Base-by-base conservation (phyloP, 1,140 invertebrate species). In the Anoplophora glabripennis region DNA sequence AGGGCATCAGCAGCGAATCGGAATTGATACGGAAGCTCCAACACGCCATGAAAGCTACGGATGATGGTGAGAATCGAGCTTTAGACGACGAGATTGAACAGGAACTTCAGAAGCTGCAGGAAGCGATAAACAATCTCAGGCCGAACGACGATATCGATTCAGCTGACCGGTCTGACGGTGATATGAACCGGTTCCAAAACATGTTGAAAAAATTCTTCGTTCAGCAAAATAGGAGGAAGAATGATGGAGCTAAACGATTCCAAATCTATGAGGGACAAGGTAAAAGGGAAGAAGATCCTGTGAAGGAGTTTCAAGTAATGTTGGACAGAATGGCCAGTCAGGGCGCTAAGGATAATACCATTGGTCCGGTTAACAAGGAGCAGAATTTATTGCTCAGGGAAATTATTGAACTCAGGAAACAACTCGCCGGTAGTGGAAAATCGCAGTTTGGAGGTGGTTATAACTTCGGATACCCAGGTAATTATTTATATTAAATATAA, bases 111-210 rank as follows among this genome's bases (percentile, higher is more conserved):
- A 14, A 63, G 15, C 53, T 72, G n/a, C 64, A 71, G 51, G 38
- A 46, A 10, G 70, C 55, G 1, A 72, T 73, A 28, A 64, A 66
- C 36, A 67, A 55, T 15, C 35, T 71, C 21, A 64, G 48, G 35
- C 65, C 66, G 4, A 67, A 68, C 49, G 67, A 73, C 18, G 66
- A 65, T 28, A 28, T 38, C 2, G 51, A 15, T 28, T 15, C 28
- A 18, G 10, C 18, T 28, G 3, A 2, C 11, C 10, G 35, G 10
- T n/a, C 3, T 14, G 51, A 2, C 2, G 21, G 5, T 28, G 21
- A 28, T 28, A 28, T 5, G 2, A 28, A 28, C 3, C 21, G 21
- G 21, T 28, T 28, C 5, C 21, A 28, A 28, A 40, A 2, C 0
- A 10, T 8, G 10, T 4, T 33, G 0, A 35, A 15, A 10, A 34